Evolutionary conservation across 2,113 vertebrate genomes (phyloP).

Genomic region (Sporophila hypoxantha): DNA sequence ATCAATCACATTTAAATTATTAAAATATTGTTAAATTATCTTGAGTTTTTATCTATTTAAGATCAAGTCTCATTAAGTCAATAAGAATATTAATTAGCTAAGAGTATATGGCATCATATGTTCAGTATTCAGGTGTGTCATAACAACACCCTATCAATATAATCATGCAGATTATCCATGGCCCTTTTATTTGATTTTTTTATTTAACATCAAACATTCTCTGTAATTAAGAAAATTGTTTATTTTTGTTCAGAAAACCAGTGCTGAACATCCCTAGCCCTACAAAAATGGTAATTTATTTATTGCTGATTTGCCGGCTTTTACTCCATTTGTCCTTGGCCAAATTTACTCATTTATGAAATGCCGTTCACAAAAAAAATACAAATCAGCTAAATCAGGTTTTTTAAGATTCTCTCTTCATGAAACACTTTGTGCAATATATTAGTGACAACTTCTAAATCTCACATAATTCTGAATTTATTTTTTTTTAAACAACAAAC

Average conservation of each 20-base stretch:
- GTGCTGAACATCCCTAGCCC: not conserved
- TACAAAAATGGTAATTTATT: not conserved
- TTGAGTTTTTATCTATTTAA: not conserved
- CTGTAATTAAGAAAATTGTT: not conserved
- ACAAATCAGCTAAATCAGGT: not conserved
- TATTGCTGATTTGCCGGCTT: not conserved
- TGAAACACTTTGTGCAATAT: not conserved
- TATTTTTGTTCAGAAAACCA: not conserved
- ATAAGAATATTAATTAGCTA: not conserved
- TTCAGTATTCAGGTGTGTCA: not conserved
- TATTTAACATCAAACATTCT: not conserved
- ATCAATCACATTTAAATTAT: not conserved
- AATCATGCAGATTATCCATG: not conserved
- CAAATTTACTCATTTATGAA: not conserved
- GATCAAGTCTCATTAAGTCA: not conserved
- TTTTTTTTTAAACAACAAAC: not conserved
- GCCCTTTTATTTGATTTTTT: not conserved
- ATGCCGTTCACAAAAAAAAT: not conserved
- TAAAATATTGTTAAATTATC: not conserved
- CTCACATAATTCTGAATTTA: not conserved
- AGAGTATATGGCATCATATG: not conserved
- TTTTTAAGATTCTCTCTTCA: not conserved
- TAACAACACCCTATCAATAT: not conserved
- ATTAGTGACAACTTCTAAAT: not conserved
- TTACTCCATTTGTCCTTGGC: not conserved